phyloP scores from a whole-genome alignment of 2,113 vertebrate genomes.

The Ptychochromis oligacanthus region DNA sequence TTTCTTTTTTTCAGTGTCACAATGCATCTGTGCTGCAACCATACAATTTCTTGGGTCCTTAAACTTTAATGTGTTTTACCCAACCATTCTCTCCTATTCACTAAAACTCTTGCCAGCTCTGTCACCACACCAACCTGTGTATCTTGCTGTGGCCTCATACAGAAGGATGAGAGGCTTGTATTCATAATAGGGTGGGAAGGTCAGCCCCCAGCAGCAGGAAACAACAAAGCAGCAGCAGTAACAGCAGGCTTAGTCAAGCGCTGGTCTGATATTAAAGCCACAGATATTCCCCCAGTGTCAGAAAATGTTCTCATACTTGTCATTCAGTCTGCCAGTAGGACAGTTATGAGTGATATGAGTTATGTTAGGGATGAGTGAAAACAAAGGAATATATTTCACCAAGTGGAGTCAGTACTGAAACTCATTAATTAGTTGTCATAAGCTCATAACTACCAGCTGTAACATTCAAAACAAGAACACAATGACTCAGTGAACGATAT shows the following conservation, averaged over 20 bases:
- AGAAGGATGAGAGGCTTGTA: constrained; percentile 26
- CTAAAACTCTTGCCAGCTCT: background rate
- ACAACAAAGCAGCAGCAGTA: constrained; percentile 25
- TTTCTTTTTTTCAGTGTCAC: background rate
- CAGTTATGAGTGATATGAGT: constrained; percentile 28
- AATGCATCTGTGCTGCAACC: background rate
- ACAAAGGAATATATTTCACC: background rate
- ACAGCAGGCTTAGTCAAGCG: constrained; percentile 36
- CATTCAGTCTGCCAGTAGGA: constrained; percentile 15
- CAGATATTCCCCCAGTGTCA: background rate
- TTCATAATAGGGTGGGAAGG: constrained; percentile 20
- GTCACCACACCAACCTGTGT: background rate
- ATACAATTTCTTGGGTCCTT: background rate
- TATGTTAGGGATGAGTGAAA: background rate
- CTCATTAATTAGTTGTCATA: background rate
- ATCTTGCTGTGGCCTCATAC: background rate
- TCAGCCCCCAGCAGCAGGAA: constrained; percentile 28
- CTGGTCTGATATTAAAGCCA: constrained; percentile 11
- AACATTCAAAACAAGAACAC: constrained; percentile 1
- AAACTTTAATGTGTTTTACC: background rate
- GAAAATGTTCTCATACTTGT: constrained; percentile 25
- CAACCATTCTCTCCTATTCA: background rate
- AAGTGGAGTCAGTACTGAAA: background rate
- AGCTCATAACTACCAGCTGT: background rate
- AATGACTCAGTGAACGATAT: constrained; percentile 6